A percentile compares a stretch with the other conserved stretches of the same genome.
Conservation (phyloP, 2,888 invertebrate genomes). For the Chrysolina haemoptera region DNA sequence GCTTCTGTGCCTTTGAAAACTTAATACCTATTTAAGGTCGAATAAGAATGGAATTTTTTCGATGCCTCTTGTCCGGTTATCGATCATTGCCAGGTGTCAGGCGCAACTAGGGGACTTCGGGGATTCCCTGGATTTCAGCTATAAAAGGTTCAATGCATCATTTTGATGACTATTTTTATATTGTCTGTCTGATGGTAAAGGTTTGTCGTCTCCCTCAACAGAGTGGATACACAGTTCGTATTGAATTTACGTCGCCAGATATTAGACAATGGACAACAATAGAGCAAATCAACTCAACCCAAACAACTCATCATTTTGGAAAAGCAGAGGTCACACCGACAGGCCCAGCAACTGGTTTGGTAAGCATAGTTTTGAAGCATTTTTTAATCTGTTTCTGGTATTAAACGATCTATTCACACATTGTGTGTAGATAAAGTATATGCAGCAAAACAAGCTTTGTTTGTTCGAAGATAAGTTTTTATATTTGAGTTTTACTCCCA, state of each 20-base stretch:
- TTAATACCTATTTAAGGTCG: too few species aligned
- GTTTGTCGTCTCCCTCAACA: neutral
- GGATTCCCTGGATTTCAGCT: slow-evolving; percentile 7
- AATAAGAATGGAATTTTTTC: too few species aligned
- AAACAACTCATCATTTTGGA: slow-evolving; percentile 41
- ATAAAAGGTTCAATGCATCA: neutral
- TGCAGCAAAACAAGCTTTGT: too few species aligned
- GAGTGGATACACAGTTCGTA: neutral
- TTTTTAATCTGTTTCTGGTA: neutral
- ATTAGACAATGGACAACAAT: slow-evolving; percentile 32
- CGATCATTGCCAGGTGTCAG: neutral
- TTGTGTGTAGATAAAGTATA: too few species aligned
- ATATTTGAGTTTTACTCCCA: too few species aligned
- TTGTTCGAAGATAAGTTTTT: too few species aligned
- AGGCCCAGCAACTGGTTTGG: slow-evolving; percentile 40
- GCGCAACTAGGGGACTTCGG: neutral
- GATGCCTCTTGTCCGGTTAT: neutral
- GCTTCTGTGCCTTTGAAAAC: too few species aligned
- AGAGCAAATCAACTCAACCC: slow-evolving; percentile 46
- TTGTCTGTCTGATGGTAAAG: neutral
- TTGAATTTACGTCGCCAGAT: neutral
- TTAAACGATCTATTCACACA: neutral
- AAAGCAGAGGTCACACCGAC: slow-evolving; percentile 38
- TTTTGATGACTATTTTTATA: neutral
- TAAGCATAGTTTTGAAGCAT: neutral